These are phyloP conservation scores for Euplexia lucipara DNA, from an alignment of 2,888 invertebrate genomes.

Conservation along the genomic window DNA sequence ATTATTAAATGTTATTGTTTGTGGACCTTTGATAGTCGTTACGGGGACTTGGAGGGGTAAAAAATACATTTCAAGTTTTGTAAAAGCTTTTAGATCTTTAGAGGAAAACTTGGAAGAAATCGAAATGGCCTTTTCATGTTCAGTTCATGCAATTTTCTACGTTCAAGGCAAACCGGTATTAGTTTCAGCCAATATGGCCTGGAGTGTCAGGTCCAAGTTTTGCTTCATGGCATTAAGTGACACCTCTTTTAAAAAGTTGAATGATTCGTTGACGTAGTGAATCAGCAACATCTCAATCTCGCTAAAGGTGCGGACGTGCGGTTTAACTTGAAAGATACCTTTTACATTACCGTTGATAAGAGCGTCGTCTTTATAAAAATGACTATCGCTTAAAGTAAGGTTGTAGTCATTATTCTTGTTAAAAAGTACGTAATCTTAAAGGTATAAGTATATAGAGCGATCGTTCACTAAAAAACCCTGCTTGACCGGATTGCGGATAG, in stretches of 20 bases:
- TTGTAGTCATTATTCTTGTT: background rate
- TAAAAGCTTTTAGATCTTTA: no score
- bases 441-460: no score
- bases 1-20: no score
- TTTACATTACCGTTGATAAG: background rate
- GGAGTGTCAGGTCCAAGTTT: background rate
- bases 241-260: conserved; percentile 7
- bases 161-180: conserved; percentile 2
- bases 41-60: no score
- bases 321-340: background rate
- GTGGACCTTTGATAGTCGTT: no score
- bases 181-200: conserved; percentile 6
- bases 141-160: conserved; percentile 8
- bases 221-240: conserved; percentile 8
- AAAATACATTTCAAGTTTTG: no score
- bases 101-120: conserved; percentile 25
- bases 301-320: conserved; percentile 15
- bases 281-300: conserved; percentile 4
- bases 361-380: background rate
- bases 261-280: background rate
- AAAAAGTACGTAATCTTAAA: no score
- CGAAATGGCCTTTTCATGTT: conserved; percentile 6
- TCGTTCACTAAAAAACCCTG: background rate
- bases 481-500: background rate
- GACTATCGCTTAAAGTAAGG: background rate